Conservation (phyloP, 64 coral and sea anemone genomes). For the Montipora cactus region DNA sequence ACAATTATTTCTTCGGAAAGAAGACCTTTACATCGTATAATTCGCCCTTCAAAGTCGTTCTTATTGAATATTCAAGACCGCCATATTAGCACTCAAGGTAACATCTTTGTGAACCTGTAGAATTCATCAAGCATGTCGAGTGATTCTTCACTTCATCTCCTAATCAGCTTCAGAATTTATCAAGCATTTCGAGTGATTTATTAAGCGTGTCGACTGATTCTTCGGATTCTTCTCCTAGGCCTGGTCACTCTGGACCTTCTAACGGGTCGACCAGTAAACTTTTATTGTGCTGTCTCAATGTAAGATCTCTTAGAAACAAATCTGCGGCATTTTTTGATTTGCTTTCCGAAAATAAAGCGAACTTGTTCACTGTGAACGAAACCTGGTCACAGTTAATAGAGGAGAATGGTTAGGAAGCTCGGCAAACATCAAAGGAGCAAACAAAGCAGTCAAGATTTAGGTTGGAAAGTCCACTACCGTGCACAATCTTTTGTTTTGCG, state of each 20-base stretch:
- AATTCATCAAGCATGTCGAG: not conserved
- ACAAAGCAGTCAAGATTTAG: too few relatives aligned
- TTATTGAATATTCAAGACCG: not conserved
- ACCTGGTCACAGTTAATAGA: too few relatives aligned
- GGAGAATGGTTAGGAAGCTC: too few relatives aligned
- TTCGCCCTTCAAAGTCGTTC: not conserved
- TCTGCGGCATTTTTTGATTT: constrained; percentile 39
- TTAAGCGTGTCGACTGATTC: not conserved
- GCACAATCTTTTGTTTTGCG: too few relatives aligned
- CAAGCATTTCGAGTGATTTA: not conserved
- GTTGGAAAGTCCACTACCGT: too few relatives aligned
- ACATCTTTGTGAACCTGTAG: not conserved
- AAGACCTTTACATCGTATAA: not conserved
- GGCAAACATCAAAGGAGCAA: too few relatives aligned
- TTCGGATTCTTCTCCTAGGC: not conserved
- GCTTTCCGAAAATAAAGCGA: not conserved
- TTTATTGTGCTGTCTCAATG: constrained; percentile 41
- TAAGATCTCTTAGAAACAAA: constrained; percentile 44
- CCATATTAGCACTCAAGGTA: not conserved
- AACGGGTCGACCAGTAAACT: not conserved
- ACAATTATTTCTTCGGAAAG: too few relatives aligned
- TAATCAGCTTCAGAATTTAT: not conserved
- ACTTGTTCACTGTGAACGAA: constrained; percentile 19
- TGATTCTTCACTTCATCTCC: not conserved
- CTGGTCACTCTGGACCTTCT: not conserved